A percentile compares a stretch with the other conserved stretches of the same genome.
Conservation (phyloP, 1,140 invertebrate species). For the Cepaea nemoralis region DNA sequence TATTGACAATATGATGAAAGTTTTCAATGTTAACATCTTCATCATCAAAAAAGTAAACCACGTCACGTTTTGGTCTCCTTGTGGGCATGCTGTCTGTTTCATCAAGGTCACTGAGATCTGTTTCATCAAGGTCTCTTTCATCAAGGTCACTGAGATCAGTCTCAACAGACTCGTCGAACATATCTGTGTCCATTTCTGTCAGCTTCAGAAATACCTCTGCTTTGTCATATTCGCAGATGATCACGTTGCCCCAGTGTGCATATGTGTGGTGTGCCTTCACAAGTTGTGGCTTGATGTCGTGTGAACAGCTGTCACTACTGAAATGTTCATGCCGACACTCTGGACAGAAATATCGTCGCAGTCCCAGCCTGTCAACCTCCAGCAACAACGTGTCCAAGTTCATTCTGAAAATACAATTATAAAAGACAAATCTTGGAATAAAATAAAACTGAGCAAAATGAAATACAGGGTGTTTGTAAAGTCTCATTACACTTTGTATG, state of each 20-base stretch:
- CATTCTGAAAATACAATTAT: background rate
- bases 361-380: conserved; percentile 3
- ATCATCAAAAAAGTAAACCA: conserved; percentile 14
- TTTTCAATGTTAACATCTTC: conserved; percentile 20
- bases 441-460: too few relatives aligned
- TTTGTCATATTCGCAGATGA: conserved; percentile 22
- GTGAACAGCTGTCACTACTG: background rate
- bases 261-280: background rate
- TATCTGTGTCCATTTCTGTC: background rate
- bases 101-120: background rate
- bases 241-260: background rate
- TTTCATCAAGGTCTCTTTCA: background rate
- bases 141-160: background rate
- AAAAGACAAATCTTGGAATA: too few relatives aligned
- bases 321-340: background rate
- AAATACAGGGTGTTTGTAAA: too few relatives aligned
- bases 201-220: conserved; percentile 7
- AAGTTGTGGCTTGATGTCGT: background rate
- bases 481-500: too few relatives aligned
- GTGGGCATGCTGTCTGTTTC: background rate
- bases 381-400: conserved; percentile 9
- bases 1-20: background rate
- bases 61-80: background rate
- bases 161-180: background rate
- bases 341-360: conserved; percentile 13